phyloP scores from a whole-genome alignment of 2,888 invertebrate species.

The Epistrophella euchroma region DNA sequence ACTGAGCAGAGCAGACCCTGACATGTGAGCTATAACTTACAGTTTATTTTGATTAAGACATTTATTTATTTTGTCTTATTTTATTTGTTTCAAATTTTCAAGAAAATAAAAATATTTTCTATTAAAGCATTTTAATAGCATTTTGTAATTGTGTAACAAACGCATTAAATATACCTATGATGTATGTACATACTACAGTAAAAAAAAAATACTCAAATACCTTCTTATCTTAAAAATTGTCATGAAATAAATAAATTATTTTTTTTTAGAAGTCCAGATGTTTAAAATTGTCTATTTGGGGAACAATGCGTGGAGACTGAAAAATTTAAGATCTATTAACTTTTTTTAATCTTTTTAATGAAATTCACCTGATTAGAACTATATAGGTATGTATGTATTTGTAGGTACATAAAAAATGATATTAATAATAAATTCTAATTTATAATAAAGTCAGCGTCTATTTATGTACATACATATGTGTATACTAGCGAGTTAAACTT shows the following conservation, averaged over 20 bases:
- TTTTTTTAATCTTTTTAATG: neutral
- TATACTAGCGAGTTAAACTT: too few relatives aligned
- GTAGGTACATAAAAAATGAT: too few relatives aligned
- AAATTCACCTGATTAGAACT: neutral
- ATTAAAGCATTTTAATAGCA: neutral
- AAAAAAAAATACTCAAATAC: neutral
- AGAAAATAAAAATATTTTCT: neutral
- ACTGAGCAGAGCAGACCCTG: conserved; percentile 17
- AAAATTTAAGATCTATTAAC: neutral
- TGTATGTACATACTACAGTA: too few relatives aligned
- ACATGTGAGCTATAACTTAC: conserved; percentile 33
- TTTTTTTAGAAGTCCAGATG: neutral
- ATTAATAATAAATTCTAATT: too few relatives aligned
- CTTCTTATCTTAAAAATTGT: neutral
- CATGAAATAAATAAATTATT: neutral
- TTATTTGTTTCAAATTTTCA: conserved; percentile 4
- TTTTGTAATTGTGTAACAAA: conserved; percentile 1
- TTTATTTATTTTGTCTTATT: neutral
- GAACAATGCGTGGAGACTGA: neutral
- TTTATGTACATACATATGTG: too few relatives aligned
- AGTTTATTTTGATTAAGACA: conserved; percentile 24
- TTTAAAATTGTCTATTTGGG: conserved; percentile 2
- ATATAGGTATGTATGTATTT: neutral
- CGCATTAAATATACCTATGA: too few relatives aligned
- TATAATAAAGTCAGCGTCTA: too few relatives aligned